A percentile compares a stretch with the other conserved stretches of the same genome.
Conservation (phyloP, 2,888 invertebrate genomes). For the Ommatoiulus sabulosus region DNA sequence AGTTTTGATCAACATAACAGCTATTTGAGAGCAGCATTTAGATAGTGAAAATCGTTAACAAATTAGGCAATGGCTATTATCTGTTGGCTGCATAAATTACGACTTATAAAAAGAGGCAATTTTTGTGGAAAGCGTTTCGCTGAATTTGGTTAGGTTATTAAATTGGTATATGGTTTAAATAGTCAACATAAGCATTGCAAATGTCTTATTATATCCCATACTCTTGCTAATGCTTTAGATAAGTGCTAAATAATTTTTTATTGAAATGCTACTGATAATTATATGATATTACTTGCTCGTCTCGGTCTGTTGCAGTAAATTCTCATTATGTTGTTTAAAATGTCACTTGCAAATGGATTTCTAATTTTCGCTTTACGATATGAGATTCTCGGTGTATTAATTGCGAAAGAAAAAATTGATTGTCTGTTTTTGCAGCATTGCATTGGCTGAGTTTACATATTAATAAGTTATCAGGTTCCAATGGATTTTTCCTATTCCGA, state of each 20-base stretch:
- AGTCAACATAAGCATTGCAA: too few relatives aligned
- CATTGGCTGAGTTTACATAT: conserved; percentile 30
- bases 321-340: too few relatives aligned
- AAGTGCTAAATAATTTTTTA: too few relatives aligned
- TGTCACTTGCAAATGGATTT: not conserved
- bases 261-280: too few relatives aligned
- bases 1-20: not conserved
- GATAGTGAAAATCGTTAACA: not conserved
- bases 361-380: not conserved
- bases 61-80: not conserved
- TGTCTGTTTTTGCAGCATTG: conserved; percentile 47
- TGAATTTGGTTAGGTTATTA: too few relatives aligned
- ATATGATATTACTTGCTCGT: too few relatives aligned
- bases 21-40: not conserved
- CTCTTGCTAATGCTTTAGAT: too few relatives aligned
- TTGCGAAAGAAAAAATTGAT: conserved; percentile 46
- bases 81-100: not conserved
- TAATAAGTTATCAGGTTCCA: conserved; percentile 54
- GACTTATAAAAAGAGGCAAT: not conserved
- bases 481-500: conserved; percentile 47
- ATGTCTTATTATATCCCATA: too few relatives aligned
- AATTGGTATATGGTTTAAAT: too few relatives aligned
- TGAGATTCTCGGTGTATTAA: not conserved
- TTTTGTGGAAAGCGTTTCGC: not conserved
- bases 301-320: too few relatives aligned